Base-by-base conservation (phyloP, 2,888 invertebrate genomes). In the Luperina nickerlii region DNA sequence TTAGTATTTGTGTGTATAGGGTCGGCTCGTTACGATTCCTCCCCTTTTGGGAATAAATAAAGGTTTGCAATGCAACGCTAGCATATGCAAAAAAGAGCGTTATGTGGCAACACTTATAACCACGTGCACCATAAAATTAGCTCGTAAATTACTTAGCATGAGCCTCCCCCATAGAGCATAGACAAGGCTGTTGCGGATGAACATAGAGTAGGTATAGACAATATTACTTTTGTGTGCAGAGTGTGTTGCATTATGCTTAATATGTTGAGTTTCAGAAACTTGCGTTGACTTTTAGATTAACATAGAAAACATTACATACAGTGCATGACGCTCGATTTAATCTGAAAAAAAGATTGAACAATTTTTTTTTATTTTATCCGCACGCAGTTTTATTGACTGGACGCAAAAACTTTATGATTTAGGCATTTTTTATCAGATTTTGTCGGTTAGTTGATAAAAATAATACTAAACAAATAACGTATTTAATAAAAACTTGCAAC, bases 71-170 rank as follows among this genome's bases (percentile, higher is more conserved):
- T 69, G 15, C 63, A 65, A 38, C 38, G 15, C 51, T 69, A 72
- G 48, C 81, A 85, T 63, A 60, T 51, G 60, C 63, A 76, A 85
- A 83, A 79, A 76, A 76, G 68, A 69, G 15, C 79, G 79, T 51
- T 78, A 73, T 83, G 68, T 84, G 72, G 76, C 69, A 74, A 70
- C 74, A 74, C 82, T 83, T 85, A 81, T 66, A 51, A 77, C 65
- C 85, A 85, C 82, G 70, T 81, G 82, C 82, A 85, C 83, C 76
- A 76, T 83, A 85, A 85, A 76, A 83, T 85, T 83, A 76, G 76
- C 70, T 73, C 85, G 73, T 83, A 83, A 85, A 83, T 83, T 85
- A 85, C 42, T 70, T 76, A 76, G 48, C 70, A 76, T 51, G 42
- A 57, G 24, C 70, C 72, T 63, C 68, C 66, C 82, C 81, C n/a